Evolutionary conservation across 2,888 invertebrate genomes (phyloP), one percentile per base, ranked within the genome.

Genomic region (Adela reaumurella): DNA sequence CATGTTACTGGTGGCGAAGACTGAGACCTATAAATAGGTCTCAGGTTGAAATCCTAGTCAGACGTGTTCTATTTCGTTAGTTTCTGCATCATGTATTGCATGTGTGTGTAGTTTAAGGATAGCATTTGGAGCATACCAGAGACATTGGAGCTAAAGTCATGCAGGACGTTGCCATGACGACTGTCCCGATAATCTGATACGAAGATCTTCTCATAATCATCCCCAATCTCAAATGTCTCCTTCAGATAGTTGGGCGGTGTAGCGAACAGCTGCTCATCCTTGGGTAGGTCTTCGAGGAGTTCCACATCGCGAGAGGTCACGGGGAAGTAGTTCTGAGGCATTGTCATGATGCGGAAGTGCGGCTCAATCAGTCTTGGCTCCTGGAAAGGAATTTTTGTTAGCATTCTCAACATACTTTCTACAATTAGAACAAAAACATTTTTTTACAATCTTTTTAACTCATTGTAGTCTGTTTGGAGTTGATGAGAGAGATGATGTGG

Each of bases 141-240:
- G 48, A 81, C 69, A 57, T 88, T 88, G 57, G 85, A 83, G 56
- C 86, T 87, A 67, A 97, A 97, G 70, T 97, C 96, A 61, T 97
- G 97, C 58, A 97, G 87, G 63, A 96, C 95, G 54, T 91, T 84
- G 49, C 94, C 92, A 45, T 83, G 84, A 29, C 89, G 84, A 1
- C 92, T 93, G 55, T 90, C 88, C 53, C 85, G 85, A 62, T 92
- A 92, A 63, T 90, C 88, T 14, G 91, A 89, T 6, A 97, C 94
- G 58, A 90, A 85, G 58, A 97, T 92, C 67, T 89, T 90, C 66
- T 95, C 92, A 63, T 88, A 88, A 47, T 83, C 79, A 55, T 89
- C 88, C 19, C 83, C 90, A 56, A 96, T 83, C 62, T 94, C 92
- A 58, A 95, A 84, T 55, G 88, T 85, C 69, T 95, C 94, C 50